Evolutionary conservation across 1,140 invertebrate genomes (phyloP).

Genomic region (Pseudomyrmex gracilis): DNA sequence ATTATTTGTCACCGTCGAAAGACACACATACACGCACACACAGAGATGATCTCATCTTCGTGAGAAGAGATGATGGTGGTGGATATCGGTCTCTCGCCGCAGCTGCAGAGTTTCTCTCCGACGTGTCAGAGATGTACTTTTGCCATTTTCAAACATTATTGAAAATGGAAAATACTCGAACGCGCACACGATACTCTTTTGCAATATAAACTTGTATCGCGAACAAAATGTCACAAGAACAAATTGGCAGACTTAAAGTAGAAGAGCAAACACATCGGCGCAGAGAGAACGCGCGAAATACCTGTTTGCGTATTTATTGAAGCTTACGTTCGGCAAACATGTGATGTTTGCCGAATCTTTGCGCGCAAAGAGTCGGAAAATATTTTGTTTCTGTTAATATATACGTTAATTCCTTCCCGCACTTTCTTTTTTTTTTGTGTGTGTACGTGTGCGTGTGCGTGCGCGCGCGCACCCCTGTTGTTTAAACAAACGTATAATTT

Average conservation of each 20-base stretch:
- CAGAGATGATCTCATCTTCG: background rate
- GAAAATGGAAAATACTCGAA: background rate
- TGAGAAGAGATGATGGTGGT: background rate
- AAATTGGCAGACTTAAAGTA: background rate
- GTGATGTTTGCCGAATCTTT: background rate
- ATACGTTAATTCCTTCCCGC: no score
- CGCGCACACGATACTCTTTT: background rate
- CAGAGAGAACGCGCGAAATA: background rate
- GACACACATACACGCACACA: no score
- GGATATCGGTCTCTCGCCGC: background rate
- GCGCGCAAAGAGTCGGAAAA: no score
- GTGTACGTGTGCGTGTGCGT: no score
- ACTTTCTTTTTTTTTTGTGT: no score
- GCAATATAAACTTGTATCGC: background rate
- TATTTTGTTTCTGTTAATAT: no score
- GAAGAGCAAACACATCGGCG: background rate
- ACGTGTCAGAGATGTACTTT: constrained; percentile 1
- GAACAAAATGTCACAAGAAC: background rate
- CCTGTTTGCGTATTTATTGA: background rate
- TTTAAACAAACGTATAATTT: no score
- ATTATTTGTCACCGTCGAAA: constrained; percentile 42
- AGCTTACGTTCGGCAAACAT: background rate
- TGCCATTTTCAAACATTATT: background rate
- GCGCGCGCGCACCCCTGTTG: no score
- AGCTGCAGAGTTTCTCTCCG: background rate